Evolutionary conservation across 2,113 vertebrate species (phyloP).

Genomic region (Sitta europaea): DNA sequence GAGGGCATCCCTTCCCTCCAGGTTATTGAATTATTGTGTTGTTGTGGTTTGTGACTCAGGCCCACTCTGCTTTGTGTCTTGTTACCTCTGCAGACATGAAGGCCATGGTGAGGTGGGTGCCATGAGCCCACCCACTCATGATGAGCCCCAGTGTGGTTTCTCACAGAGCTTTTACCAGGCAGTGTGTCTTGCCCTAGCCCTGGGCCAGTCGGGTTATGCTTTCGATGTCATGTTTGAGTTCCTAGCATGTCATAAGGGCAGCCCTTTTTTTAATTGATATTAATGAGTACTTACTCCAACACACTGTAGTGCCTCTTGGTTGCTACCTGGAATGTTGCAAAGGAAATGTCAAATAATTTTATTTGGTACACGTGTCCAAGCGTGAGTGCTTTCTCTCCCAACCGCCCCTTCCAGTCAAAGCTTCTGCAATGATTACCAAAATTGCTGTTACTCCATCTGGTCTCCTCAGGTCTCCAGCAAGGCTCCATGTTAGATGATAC

Average conservation of each 20-base stretch:
- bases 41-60: too few relatives aligned
- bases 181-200: fast-evolving
- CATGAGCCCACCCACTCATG: fast-evolving
- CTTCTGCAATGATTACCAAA: fast-evolving
- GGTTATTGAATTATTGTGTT: fast-evolving
- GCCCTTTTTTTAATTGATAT: background rate
- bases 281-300: background rate
- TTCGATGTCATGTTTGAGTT: background rate
- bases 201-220: fast-evolving
- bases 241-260: background rate
- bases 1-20: background rate
- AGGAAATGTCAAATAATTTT: background rate
- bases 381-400: background rate
- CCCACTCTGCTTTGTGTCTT: fast-evolving
- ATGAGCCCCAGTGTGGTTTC: background rate
- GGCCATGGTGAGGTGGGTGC: background rate
- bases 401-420: fast-evolving
- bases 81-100: background rate
- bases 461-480: fast-evolving
- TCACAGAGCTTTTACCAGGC: background rate
- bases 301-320: background rate
- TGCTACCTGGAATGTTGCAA: background rate
- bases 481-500: fast-evolving
- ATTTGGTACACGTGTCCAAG: background rate
- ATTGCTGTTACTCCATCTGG: fast-evolving